Percentiles rank a stretch among this genome's conserved stretches.
Evolutionary conservation across 2,797 vertebrate species (phyloP).

Genomic region (Mus caroli): DNA sequence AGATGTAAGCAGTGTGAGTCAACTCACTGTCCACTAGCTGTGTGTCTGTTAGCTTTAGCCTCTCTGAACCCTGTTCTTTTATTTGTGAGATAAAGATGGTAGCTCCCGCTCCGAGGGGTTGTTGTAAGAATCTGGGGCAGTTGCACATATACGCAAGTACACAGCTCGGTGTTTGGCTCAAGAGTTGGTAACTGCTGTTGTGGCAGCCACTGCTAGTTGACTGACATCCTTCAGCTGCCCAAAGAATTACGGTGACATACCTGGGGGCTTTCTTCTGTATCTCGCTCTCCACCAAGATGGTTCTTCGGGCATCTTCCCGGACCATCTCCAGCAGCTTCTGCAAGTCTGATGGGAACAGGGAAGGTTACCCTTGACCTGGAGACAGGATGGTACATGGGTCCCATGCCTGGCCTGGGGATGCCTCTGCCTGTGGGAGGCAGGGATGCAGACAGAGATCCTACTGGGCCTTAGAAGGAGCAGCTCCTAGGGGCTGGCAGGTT

Average conservation of each 20-base stretch:
- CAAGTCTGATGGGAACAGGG: slow-evolving; percentile 83
- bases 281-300: slow-evolving; percentile 65
- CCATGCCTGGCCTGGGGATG: background rate
- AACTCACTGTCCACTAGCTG: background rate
- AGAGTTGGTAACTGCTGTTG: accelerated
- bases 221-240: no score
- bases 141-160: accelerated
- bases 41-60: background rate
- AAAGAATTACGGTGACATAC: slow-evolving; percentile 28
- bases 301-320: slow-evolving; percentile 83
- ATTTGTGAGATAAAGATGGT: background rate
- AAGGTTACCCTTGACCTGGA: background rate
- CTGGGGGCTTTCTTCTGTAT: slow-evolving; percentile 52
- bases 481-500: background rate
- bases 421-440: background rate
- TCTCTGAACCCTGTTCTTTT: background rate
- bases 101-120: background rate
- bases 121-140: background rate
- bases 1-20: background rate
- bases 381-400: background rate
- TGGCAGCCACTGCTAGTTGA: accelerated
- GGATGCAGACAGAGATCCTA: background rate
- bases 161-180: background rate
- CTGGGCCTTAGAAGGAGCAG: background rate
- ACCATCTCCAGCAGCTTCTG: slow-evolving; percentile 86